Evolutionary conservation across 2,888 invertebrate genomes (phyloP).

Genomic region (Dicyrtoma fusca): DNA sequence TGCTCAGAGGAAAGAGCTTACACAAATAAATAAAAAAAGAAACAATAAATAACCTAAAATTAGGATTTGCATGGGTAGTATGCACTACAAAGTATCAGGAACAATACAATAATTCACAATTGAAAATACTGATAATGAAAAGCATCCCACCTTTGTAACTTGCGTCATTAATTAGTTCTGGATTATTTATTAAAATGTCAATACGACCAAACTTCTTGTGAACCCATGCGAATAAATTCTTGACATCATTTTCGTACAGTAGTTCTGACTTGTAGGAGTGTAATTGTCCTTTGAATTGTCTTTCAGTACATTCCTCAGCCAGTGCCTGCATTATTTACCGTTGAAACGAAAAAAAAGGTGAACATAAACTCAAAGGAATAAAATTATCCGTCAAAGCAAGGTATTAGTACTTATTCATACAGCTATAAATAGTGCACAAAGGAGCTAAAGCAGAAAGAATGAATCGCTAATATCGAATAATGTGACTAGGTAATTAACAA

Average conservation of each 20-base stretch:
- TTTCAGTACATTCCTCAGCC: slow-evolving; percentile 31
- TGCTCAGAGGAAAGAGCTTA: slow-evolving; percentile 16
- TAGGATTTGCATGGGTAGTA: background rate
- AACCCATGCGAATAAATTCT: slow-evolving; percentile 21
- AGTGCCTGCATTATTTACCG: slow-evolving; percentile 26
- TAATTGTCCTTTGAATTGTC: slow-evolving; percentile 33
- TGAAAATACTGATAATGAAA: background rate
- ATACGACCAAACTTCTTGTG: slow-evolving; percentile 32
- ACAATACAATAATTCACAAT: no score
- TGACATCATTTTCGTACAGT: slow-evolving; percentile 26
- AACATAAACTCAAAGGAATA: no score
- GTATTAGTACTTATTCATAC: no score
- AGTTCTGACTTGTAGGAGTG: slow-evolving; percentile 24
- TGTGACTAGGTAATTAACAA: no score
- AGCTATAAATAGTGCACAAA: no score
- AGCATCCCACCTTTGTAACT: slow-evolving; percentile 9
- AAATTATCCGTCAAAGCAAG: no score
- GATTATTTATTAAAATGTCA: slow-evolving; percentile 36
- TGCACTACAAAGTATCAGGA: background rate
- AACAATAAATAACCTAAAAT: background rate
- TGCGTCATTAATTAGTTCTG: slow-evolving; percentile 23
- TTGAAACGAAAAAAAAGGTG: no score
- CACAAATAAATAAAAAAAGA: background rate
- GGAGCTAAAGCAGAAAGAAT: no score
- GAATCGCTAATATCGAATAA: no score